Evolutionary conservation across 2,113 vertebrate species (phyloP).

Genomic region (Balaeniceps rex): DNA sequence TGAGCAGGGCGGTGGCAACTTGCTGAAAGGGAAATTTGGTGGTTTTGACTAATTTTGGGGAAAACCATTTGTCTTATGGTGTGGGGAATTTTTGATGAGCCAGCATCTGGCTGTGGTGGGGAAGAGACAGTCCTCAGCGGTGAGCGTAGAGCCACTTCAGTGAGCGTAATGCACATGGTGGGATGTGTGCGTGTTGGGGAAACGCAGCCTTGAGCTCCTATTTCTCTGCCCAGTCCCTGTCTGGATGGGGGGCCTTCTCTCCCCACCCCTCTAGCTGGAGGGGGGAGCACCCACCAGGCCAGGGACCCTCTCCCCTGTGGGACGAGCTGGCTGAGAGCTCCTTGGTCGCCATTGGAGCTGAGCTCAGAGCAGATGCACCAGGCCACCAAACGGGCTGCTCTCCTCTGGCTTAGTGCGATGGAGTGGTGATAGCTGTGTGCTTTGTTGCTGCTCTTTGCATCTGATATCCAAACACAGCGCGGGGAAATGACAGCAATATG

Average conservation of each 20-base stretch:
- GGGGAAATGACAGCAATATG: not conserved
- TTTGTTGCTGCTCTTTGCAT: not conserved
- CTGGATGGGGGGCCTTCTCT: not conserved
- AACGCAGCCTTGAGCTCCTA: not conserved
- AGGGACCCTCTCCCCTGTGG: not conserved
- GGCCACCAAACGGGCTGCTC: not conserved
- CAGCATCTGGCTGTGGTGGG: not conserved
- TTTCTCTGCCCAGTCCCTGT: not conserved
- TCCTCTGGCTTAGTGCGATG: not conserved
- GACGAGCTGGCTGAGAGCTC: not conserved
- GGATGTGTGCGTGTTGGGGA: not conserved
- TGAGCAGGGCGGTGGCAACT: not conserved
- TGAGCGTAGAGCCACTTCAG: accelerated
- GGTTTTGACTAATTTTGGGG: not conserved
- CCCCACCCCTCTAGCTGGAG: not conserved
- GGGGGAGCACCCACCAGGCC: not conserved
- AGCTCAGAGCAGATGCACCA: not conserved
- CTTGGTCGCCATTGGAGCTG: accelerated
- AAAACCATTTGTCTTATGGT: not conserved
- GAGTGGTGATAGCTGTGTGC: not conserved
- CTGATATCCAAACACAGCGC: not conserved
- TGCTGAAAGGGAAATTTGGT: not conserved
- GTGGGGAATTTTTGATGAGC: not conserved
- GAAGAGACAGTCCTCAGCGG: not conserved
- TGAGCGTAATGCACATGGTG: not conserved